These are phyloP conservation scores for Eristalis tenax DNA, from an alignment of 2,888 invertebrate genomes.

Conservation along the genomic window DNA sequence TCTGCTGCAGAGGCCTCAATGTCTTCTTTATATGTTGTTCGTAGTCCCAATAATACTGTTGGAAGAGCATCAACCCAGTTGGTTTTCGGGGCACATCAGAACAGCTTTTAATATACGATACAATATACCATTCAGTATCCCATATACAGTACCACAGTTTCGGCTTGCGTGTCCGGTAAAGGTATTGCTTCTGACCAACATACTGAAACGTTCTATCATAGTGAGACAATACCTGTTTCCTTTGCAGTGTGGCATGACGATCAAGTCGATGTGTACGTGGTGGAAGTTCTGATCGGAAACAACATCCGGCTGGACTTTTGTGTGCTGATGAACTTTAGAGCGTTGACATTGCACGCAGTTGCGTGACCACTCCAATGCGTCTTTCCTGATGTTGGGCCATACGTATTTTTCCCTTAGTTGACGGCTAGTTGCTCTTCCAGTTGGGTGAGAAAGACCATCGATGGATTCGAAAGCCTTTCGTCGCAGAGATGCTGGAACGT, in stretches of 20 bases:
- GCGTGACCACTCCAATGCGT: slow-evolving; percentile 32
- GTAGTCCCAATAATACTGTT: too few species aligned
- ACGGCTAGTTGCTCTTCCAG: slow-evolving; percentile 10
- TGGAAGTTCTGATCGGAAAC: slow-evolving; percentile 33
- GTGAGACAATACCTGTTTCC: slow-evolving; percentile 23
- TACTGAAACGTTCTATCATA: slow-evolving; percentile 34
- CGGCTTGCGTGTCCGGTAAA: background rate
- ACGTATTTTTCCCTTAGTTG: slow-evolving; percentile 42
- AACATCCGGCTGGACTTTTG: slow-evolving; percentile 56
- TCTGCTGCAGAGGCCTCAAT: too few species aligned
- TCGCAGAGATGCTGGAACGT: slow-evolving; percentile 20
- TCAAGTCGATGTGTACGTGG: slow-evolving; percentile 37
- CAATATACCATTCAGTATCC: too few species aligned
- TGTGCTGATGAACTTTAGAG: slow-evolving; percentile 69
- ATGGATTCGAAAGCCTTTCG: slow-evolving; percentile 38
- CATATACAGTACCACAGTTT: too few species aligned
- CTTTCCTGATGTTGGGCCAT: slow-evolving; percentile 32
- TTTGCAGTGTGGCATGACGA: too few species aligned
- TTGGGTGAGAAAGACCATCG: slow-evolving; percentile 25
- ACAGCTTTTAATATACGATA: too few species aligned
- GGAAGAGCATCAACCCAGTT: too few species aligned
- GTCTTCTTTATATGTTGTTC: too few species aligned
- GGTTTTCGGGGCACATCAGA: too few species aligned
- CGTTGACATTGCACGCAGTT: slow-evolving; percentile 29
- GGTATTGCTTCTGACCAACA: slow-evolving; percentile 1